These are phyloP conservation scores for Vanacampus margaritifer DNA, from an alignment of 2,113 vertebrate species.

Conservation along the genomic window DNA sequence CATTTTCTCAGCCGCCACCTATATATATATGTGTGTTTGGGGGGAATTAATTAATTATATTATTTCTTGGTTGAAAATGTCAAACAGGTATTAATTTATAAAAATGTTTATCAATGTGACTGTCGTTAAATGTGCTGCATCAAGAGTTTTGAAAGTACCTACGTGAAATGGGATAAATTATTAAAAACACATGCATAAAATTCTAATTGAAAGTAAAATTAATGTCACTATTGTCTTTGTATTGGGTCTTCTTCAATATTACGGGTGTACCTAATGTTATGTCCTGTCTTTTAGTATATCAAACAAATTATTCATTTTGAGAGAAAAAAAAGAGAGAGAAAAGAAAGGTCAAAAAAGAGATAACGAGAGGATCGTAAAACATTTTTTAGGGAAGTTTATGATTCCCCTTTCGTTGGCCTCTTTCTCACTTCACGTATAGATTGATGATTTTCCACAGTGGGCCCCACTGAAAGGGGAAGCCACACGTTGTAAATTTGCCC, in stretches of 20 bases:
- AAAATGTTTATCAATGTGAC: not conserved
- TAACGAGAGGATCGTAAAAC: not conserved
- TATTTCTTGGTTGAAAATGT: no score
- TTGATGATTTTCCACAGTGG: constrained; percentile 4
- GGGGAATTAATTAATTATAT: no score
- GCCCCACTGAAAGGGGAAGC: constrained; percentile 1
- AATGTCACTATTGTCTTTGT: no score
- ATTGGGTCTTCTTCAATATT: no score
- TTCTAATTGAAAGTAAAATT: no score
- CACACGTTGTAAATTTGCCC: constrained; percentile 3
- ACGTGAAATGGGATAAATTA: no score
- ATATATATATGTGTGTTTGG: no score
- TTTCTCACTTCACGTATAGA: constrained; percentile 9
- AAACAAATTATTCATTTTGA: not conserved
- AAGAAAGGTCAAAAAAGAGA: not conserved
- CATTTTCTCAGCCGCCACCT: no score
- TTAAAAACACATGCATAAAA: no score
- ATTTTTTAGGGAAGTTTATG: not conserved
- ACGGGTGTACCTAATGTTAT: not conserved
- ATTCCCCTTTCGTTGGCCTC: not conserved
- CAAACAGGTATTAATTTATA: not conserved
- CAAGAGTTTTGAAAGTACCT: no score
- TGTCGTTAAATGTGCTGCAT: not conserved
- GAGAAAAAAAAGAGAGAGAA: not conserved
- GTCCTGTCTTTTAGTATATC: not conserved